Percentiles rank a stretch among this genome's conserved stretches.
phyloP scores from a whole-genome alignment of 1,140 invertebrate species.

The Heliconius hewitsoni region DNA sequence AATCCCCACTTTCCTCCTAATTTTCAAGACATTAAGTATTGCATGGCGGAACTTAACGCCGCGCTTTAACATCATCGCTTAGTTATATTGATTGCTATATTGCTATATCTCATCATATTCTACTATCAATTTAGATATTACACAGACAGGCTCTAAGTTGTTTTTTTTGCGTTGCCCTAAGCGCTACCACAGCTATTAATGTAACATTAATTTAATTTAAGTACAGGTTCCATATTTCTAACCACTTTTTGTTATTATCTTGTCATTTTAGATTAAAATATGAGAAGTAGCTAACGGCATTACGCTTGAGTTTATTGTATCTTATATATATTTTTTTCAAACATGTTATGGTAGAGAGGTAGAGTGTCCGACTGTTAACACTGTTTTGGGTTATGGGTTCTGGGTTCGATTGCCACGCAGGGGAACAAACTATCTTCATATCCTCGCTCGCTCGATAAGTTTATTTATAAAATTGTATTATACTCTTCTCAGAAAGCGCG shows the following conservation, averaged over 20 bases:
- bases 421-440: too few relatives aligned
- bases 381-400: too few relatives aligned
- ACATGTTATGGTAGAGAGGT: too few relatives aligned
- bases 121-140: conserved; percentile 2
- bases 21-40: not conserved
- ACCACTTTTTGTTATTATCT: conserved; percentile 8
- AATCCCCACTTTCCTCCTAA: not conserved
- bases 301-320: not conserved
- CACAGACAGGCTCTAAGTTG: not conserved
- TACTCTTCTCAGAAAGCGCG: too few relatives aligned
- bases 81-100: too few relatives aligned
- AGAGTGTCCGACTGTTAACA: too few relatives aligned
- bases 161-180: not conserved
- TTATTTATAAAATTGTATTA: too few relatives aligned
- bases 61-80: not conserved
- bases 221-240: conserved; percentile 10
- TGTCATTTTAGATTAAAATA: conserved; percentile 14
- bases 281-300: not conserved
- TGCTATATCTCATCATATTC: not conserved
- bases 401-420: too few relatives aligned
- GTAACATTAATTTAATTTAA: conserved; percentile 7
- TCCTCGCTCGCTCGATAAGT: too few relatives aligned
- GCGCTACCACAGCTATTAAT: conserved; percentile 4
- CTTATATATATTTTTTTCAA: too few relatives aligned
- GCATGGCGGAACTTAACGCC: not conserved